These are phyloP conservation scores for Noturus placidus DNA, from an alignment of 2,113 vertebrate genomes.

Conservation along the genomic window DNA sequence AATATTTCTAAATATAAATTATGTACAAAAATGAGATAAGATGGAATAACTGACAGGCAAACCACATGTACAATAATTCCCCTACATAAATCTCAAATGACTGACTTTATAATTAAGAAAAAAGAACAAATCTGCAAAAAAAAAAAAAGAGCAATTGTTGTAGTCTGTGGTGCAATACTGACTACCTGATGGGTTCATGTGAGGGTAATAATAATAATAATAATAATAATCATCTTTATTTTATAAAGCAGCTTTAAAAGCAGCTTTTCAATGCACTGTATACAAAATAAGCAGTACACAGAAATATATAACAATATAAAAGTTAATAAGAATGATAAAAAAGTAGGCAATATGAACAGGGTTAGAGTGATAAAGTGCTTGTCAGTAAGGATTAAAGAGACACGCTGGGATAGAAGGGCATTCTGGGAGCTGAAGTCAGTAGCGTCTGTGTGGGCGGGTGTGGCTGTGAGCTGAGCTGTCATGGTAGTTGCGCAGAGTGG, in stretches of 20 bases:
- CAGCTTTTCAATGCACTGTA: too few relatives aligned
- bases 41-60: slow-evolving; percentile 12
- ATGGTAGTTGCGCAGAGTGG: slow-evolving; percentile 52
- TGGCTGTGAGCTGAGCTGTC: slow-evolving; percentile 57
- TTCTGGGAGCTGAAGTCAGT: slow-evolving; percentile 57
- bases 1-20: slow-evolving; percentile 33
- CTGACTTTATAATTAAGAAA: not conserved
- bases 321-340: too few relatives aligned
- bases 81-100: not conserved
- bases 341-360: too few relatives aligned
- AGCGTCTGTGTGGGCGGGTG: slow-evolving; percentile 63
- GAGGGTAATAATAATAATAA: not conserved
- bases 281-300: too few relatives aligned
- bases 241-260: too few relatives aligned
- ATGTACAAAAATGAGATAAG: slow-evolving; percentile 31
- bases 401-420: slow-evolving; percentile 18
- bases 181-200: not conserved
- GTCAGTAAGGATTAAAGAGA: slow-evolving; percentile 8
- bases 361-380: slow-evolving; percentile 36
- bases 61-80: slow-evolving; percentile 2
- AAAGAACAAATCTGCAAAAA: not conserved
- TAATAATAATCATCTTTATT: too few relatives aligned
- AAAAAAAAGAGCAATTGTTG: not conserved
- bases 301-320: too few relatives aligned
- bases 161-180: not conserved